Evolutionary conservation across 1,140 invertebrate species (phyloP).

Genomic region (Frieseomelitta varia): DNA sequence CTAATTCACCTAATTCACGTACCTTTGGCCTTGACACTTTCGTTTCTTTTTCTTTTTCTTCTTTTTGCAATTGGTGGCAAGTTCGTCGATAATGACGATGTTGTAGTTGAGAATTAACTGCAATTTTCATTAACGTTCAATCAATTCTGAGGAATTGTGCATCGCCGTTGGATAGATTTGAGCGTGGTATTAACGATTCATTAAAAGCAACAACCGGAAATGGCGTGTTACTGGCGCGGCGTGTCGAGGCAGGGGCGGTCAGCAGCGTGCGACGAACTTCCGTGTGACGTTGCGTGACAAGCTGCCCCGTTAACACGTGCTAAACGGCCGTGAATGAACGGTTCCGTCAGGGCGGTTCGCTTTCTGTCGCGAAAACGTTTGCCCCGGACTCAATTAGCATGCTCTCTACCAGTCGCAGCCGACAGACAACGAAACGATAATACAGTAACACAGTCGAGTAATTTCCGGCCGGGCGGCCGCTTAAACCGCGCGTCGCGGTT

Average conservation of each 20-base stretch:
- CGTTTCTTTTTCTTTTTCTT: no score
- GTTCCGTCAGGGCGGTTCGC: constrained; percentile 11
- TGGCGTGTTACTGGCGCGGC: not conserved
- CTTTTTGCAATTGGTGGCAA: no score
- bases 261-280: constrained; percentile 27
- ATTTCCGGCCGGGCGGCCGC: constrained; percentile 10
- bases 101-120: no score
- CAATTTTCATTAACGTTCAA: no score
- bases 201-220: not conserved
- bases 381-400: constrained; percentile 50
- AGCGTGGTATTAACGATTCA: constrained; percentile 8
- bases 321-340: constrained; percentile 53
- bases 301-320: constrained; percentile 48
- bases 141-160: no score
- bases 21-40: no score
- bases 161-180: not conserved
- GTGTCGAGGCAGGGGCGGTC: no score
- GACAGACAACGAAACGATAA: constrained; percentile 54
- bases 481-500: constrained; percentile 33
- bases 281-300: constrained; percentile 57
- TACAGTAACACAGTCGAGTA: constrained; percentile 50
- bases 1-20: no score
- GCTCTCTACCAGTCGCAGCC: constrained; percentile 14
- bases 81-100: no score
- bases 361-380: constrained; percentile 49